Conservation (phyloP, 1,140 invertebrate species). For the Tigriopus japonicus region DNA sequence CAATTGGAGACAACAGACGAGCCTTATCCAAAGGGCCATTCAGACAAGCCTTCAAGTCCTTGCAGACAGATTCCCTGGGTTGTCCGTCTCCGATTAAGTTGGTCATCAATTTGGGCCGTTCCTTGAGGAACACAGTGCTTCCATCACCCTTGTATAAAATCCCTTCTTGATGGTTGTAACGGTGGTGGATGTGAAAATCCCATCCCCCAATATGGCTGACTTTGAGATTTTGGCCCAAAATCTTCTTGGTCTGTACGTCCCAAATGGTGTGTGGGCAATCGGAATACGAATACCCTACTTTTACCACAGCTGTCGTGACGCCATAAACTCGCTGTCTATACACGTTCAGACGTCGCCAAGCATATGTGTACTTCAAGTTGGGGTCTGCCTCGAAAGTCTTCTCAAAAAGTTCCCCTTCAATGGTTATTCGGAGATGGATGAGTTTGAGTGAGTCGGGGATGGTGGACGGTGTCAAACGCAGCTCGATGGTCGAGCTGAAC, state of each 20-base stretch:
- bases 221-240: conserved; percentile 86
- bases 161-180: conserved; percentile 46
- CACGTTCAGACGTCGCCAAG: conserved; percentile 90
- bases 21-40: conserved; percentile 59
- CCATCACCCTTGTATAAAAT: conserved; percentile 12
- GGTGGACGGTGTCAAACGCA: conserved; percentile 68
- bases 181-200: conserved; percentile 91
- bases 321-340: conserved; percentile 85
- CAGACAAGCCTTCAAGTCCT: conserved; percentile 39
- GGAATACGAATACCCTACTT: conserved; percentile 85
- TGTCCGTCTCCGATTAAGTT: conserved; percentile 85
- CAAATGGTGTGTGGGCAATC: conserved; percentile 84
- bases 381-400: conserved; percentile 87
- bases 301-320: conserved; percentile 71
- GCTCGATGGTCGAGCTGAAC: conserved; percentile 80
- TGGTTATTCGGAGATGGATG: conserved; percentile 73
- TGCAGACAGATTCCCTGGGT: conserved; percentile 59
- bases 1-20: conserved; percentile 68
- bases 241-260: conserved; percentile 82
- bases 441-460: conserved; percentile 58
- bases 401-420: conserved; percentile 81
- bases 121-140: conserved; percentile 12
- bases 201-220: conserved; percentile 86
- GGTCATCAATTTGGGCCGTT: conserved; percentile 1
- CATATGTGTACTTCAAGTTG: conserved; percentile 83